Percentiles rank a stretch among this genome's conserved stretches.
These are phyloP conservation scores for Dasyurus viverrinus DNA, from an alignment of 2,113 vertebrate species.

Conservation along the genomic window DNA sequence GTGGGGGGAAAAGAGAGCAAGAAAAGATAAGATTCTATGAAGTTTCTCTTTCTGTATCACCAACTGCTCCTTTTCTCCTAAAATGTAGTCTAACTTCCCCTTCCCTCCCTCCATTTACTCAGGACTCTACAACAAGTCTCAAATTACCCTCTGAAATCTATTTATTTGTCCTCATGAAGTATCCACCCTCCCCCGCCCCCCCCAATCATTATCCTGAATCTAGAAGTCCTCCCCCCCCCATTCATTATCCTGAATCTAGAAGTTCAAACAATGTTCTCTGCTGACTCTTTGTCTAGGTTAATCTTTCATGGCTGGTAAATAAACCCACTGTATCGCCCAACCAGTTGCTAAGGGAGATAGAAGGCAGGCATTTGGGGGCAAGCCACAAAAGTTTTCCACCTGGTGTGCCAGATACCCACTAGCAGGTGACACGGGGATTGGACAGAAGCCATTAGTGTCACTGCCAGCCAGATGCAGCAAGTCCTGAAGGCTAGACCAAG, in stretches of 20 bases:
- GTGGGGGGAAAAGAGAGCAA: too few species aligned
- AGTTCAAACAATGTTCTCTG: neutral
- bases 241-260: neutral
- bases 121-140: neutral
- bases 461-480: neutral
- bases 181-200: neutral
- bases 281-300: neutral
- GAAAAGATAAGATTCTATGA: neutral
- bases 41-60: neutral
- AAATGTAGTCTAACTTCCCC: neutral
- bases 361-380: neutral
- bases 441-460: neutral
- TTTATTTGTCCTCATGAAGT: neutral
- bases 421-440: neutral
- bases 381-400: neutral
- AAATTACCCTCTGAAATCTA: neutral
- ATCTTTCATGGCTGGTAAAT: neutral
- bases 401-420: neutral
- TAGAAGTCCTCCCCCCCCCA: neutral
- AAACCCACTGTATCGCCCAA: neutral
- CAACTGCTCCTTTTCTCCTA: neutral
- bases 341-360: neutral
- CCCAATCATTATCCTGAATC: neutral
- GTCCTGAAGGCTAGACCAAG: neutral
- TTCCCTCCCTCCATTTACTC: neutral